Evolutionary conservation across 1,140 invertebrate species (phyloP).

Genomic region (Tetramorium simillimum): DNA sequence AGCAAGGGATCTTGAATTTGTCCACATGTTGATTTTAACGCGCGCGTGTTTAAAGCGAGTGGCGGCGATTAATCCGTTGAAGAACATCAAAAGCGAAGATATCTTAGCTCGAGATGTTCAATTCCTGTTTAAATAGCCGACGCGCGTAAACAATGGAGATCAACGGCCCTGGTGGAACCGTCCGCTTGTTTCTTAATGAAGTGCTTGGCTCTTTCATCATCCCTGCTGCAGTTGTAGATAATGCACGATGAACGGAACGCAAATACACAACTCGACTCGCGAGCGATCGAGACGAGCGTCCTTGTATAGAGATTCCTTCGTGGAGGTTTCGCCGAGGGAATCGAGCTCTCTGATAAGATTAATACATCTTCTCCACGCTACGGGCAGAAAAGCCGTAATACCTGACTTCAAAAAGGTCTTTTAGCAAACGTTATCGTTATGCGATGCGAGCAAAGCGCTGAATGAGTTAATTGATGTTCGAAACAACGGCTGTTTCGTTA

Average conservation of each 20-base stretch:
- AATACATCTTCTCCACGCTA: background rate
- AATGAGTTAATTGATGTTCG: background rate
- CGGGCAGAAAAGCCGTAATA: background rate
- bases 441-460: background rate
- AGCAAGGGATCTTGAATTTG: background rate
- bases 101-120: slow-evolving; percentile 48
- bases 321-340: background rate
- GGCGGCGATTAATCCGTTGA: background rate
- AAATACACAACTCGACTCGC: slow-evolving; percentile 42
- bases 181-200: slow-evolving; percentile 53
- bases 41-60: background rate
- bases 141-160: slow-evolving; percentile 53
- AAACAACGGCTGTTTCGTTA: background rate
- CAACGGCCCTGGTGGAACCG: slow-evolving; percentile 38
- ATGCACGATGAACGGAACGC: slow-evolving; percentile 40
- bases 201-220: slow-evolving; percentile 56
- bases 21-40: background rate
- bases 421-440: background rate
- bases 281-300: slow-evolving; percentile 31
- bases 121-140: slow-evolving; percentile 33
- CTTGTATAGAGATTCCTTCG: slow-evolving; percentile 30
- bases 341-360: slow-evolving; percentile 30
- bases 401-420: background rate
- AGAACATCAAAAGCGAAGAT: background rate
- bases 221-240: slow-evolving; percentile 42